Conservation (phyloP, 1,140 invertebrate genomes). For the Drosophila lowei region DNA sequence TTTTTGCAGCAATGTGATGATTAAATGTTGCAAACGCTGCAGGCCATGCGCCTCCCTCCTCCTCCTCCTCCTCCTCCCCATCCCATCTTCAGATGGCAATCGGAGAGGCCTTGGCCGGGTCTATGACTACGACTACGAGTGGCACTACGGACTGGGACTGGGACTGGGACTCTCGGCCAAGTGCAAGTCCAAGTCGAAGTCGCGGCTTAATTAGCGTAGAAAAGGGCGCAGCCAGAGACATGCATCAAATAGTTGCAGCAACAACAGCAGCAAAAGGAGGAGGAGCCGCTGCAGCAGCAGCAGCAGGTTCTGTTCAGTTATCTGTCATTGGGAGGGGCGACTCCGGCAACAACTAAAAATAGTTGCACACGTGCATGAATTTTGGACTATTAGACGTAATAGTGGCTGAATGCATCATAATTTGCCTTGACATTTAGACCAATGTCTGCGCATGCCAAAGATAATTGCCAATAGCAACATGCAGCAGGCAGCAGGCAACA, state of each 20-base stretch:
- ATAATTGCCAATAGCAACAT: constrained; percentile 62
- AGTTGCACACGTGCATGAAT: constrained; percentile 75
- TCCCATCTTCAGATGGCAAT: constrained; percentile 22
- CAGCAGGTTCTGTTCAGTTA: constrained; percentile 49
- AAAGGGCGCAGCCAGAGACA: constrained; percentile 72
- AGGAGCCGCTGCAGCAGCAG: constrained; percentile 9
- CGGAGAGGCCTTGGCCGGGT: constrained; percentile 29
- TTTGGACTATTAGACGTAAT: constrained; percentile 77
- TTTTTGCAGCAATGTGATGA: constrained; percentile 72
- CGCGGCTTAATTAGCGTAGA: constrained; percentile 75
- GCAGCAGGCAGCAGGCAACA: constrained; percentile 26
- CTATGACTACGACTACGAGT: background rate
- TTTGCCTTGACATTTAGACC: constrained; percentile 79
- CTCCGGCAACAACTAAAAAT: constrained; percentile 59
- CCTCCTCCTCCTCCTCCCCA: background rate
- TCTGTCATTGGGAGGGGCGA: constrained; percentile 55
- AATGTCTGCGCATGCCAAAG: constrained; percentile 75
- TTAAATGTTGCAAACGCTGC: constrained; percentile 65
- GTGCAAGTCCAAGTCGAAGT: constrained; percentile 33
- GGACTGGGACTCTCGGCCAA: background rate
- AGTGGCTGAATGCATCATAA: constrained; percentile 74
- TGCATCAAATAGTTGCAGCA: constrained; percentile 48
- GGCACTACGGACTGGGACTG: no score
- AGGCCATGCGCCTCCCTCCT: constrained; percentile 9
- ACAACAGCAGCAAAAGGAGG: constrained; percentile 12